Conservation (phyloP, 1,140 invertebrate genomes). For the Heliothis subflexa region DNA sequence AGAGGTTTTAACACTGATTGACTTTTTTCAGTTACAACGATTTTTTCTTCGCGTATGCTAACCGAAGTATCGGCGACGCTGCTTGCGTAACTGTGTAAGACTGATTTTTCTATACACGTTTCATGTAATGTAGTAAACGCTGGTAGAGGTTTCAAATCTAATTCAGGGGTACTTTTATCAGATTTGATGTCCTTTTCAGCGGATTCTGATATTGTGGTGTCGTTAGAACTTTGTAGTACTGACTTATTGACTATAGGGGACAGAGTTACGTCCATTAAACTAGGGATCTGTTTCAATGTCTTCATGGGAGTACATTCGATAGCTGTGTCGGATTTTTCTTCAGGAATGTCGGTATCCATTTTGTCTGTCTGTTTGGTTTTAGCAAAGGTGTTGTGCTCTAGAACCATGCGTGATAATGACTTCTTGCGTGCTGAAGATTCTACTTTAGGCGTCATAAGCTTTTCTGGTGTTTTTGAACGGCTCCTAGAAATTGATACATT, state of each 20-base stretch:
- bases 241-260: conserved; percentile 81
- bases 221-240: conserved; percentile 71
- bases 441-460: conserved; percentile 72
- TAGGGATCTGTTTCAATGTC: conserved; percentile 60
- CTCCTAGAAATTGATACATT: conserved; percentile 61
- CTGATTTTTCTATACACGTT: conserved; percentile 56
- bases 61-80: conserved; percentile 53
- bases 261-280: conserved; percentile 74
- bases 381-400: conserved; percentile 79
- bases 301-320: conserved; percentile 81
- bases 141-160: conserved; percentile 62
- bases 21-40: conserved; percentile 14
- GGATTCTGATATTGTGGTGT: conserved; percentile 64
- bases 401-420: conserved; percentile 75
- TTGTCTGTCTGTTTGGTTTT: conserved; percentile 70
- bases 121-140: conserved; percentile 62
- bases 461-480: conserved; percentile 80
- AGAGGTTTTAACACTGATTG: conserved; percentile 50
- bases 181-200: conserved; percentile 58
- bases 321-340: conserved; percentile 54
- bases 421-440: conserved; percentile 67
- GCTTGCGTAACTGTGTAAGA: conserved; percentile 58
- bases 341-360: conserved; percentile 55
- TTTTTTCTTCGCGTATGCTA: conserved; percentile 50
- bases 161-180: conserved; percentile 54